A percentile compares a stretch with the other conserved stretches of the same genome.
Evolutionary conservation across 2,888 invertebrate species (phyloP).

Genomic region (Nemoura dubitans): DNA sequence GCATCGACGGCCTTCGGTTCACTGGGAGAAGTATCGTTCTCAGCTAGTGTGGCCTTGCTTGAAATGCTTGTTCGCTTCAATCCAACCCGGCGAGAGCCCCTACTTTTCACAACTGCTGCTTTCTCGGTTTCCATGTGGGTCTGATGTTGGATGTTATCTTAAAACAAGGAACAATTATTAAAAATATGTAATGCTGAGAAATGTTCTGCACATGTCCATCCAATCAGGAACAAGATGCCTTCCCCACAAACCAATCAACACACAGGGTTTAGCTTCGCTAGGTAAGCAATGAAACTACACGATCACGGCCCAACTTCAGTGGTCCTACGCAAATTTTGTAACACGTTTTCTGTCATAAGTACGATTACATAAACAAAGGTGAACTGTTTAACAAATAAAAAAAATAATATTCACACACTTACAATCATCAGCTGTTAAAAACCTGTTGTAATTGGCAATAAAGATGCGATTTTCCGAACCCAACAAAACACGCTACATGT

Average conservation of each 20-base stretch:
- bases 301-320: background rate
- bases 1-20: slow-evolving; percentile 4
- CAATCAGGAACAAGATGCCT: slow-evolving; percentile 14
- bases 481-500: slow-evolving; percentile 3
- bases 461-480: slow-evolving; percentile 13
- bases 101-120: slow-evolving; percentile 26
- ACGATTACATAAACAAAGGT: background rate
- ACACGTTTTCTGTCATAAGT: background rate
- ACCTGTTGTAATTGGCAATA: background rate
- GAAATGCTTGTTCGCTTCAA: slow-evolving; percentile 24
- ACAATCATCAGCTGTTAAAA: slow-evolving; percentile 19
- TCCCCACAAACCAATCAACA: background rate
- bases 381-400: background rate
- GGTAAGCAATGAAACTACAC: slow-evolving; percentile 27
- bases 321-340: background rate
- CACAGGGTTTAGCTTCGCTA: slow-evolving; percentile 22
- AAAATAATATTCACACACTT: slow-evolving; percentile 16
- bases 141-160: slow-evolving; percentile 2
- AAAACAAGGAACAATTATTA: background rate
- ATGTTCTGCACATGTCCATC: background rate
- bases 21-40: background rate
- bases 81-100: slow-evolving; percentile 23
- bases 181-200: background rate
- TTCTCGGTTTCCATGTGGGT: slow-evolving; percentile 28
- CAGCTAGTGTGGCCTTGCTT: slow-evolving; percentile 8